Conservation (phyloP, 2,888 invertebrate genomes). For the Thysanoteuthis rhombus region DNA sequence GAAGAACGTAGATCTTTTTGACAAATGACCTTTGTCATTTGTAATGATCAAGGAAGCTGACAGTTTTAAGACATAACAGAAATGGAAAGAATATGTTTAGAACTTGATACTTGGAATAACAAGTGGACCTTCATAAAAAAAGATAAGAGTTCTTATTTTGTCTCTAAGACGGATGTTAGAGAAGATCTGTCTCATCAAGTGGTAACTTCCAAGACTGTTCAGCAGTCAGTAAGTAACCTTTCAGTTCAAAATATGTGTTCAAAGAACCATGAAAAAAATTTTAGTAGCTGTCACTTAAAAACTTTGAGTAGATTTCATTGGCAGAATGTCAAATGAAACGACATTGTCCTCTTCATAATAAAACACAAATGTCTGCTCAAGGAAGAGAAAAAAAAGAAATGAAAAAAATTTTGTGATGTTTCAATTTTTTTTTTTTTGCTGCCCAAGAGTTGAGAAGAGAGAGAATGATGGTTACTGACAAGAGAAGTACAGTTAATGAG, state of each 20-base stretch:
- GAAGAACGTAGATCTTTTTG: neutral
- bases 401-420: too few species aligned
- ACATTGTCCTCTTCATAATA: neutral
- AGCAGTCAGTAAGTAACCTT: neutral
- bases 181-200: neutral
- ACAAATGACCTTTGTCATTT: neutral
- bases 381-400: too few species aligned
- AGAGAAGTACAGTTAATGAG: too few species aligned
- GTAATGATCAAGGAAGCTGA: neutral
- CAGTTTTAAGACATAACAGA: neutral
- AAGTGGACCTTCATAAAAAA: neutral
- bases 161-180: neutral
- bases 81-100: neutral
- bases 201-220: neutral
- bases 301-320: neutral
- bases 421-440: too few species aligned
- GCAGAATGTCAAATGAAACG: neutral
- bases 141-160: neutral
- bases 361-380: neutral
- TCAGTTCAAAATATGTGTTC: neutral
- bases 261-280: neutral
- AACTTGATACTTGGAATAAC: neutral
- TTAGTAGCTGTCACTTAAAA: neutral
- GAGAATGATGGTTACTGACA: too few species aligned
- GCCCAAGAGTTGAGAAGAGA: too few species aligned